Conservation (phyloP, 2,113 vertebrate genomes). For the Thinocorus orbignyianus region DNA sequence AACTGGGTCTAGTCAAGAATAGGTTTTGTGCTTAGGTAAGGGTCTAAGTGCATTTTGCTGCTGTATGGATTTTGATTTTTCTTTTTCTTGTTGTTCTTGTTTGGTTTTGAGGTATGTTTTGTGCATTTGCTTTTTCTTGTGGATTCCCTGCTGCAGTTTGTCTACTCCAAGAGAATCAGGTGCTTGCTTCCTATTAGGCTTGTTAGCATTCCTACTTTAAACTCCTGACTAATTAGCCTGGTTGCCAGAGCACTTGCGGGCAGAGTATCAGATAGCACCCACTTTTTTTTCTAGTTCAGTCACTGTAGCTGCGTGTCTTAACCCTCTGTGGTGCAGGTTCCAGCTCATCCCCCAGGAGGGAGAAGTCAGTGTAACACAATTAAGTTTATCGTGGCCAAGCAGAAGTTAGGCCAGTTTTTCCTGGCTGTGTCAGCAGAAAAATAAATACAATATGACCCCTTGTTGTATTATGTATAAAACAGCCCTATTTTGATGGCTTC, state of each 20-base stretch:
- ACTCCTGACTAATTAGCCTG: constrained; percentile 47
- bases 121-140: neutral
- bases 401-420: neutral
- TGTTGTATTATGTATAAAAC: neutral
- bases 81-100: neutral
- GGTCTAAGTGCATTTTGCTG: neutral
- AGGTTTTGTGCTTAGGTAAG: neutral
- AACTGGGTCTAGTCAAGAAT: neutral
- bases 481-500: neutral
- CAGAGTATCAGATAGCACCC: neutral
- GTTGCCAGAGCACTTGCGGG: constrained; percentile 33
- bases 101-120: neutral
- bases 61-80: neutral
- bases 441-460: neutral
- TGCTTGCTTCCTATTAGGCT: constrained; percentile 24
- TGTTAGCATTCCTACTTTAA: constrained; percentile 29
- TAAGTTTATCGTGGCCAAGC: neutral
- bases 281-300: neutral
- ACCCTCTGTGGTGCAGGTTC: neutral
- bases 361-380: neutral
- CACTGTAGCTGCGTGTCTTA: neutral
- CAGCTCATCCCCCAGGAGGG: neutral
- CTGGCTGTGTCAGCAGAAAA: neutral
- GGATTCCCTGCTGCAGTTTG: neutral
- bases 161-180: constrained; percentile 15